phyloP scores from a whole-genome alignment of 2,888 invertebrate species.

The Drymonia ruficornis region DNA sequence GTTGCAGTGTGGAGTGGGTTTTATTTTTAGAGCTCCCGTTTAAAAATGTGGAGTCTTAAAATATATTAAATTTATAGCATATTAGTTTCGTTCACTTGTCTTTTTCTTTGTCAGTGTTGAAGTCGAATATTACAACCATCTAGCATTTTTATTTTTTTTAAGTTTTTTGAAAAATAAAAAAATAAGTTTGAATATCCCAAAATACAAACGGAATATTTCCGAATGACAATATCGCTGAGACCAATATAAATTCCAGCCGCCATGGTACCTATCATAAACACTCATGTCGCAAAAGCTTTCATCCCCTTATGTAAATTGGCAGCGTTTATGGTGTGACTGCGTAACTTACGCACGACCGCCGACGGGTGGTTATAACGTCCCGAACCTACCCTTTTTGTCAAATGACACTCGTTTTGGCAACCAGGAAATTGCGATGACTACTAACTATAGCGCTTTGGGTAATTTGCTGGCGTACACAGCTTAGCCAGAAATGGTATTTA shows the following conservation, averaged over 20 bases:
- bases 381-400: conserved; percentile 66
- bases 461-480: conserved; percentile 62
- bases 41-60: background rate
- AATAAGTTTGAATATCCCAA: background rate
- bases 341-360: conserved; percentile 52
- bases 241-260: conserved; percentile 40
- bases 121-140: no score
- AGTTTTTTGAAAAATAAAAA: no score
- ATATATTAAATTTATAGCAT: background rate
- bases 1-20: conserved; percentile 4
- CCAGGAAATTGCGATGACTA: conserved; percentile 73
- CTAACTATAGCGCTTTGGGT: conserved; percentile 60
- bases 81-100: no score
- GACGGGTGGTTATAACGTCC: conserved; percentile 25
- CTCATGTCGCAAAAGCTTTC: conserved; percentile 71
- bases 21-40: conserved; percentile 14
- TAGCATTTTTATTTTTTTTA: no score
- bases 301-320: conserved; percentile 77
- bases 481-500: no score
- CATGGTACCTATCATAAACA: conserved; percentile 62
- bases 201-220: conserved; percentile 8
- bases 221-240: conserved; percentile 29
- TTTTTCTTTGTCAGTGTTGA: no score
- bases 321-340: conserved; percentile 58
- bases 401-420: conserved; percentile 74